A percentile compares a stretch with the other conserved stretches of the same genome.
phyloP scores from a whole-genome alignment of 2,113 vertebrate species.

The Gnathonemus echidnorhynchus region DNA sequence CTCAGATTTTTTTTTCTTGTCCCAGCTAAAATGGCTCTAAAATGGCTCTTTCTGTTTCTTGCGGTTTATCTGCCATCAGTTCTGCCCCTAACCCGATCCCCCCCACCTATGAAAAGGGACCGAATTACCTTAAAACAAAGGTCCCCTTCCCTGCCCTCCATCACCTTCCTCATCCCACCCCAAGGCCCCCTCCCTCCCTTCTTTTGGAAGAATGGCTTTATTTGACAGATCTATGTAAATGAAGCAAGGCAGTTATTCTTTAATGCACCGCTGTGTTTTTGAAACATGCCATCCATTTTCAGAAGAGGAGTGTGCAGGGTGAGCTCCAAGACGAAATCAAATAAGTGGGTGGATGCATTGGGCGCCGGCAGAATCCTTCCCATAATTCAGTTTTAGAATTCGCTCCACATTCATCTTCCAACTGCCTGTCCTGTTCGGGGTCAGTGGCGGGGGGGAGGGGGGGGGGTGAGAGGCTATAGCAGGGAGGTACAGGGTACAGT shows the following conservation, averaged over 20 bases:
- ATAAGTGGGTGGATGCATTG: not conserved
- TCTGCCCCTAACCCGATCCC: not conserved
- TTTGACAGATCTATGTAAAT: constrained; percentile 1
- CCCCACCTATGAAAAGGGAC: not conserved
- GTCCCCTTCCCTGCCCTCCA: not conserved
- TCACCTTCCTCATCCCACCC: not conserved
- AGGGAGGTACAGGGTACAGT: not conserved
- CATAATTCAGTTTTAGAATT: not conserved
- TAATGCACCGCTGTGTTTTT: not conserved
- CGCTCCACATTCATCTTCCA: not conserved
- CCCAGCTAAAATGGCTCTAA: not conserved
- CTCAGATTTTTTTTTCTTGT: not conserved
- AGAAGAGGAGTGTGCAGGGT: not conserved
- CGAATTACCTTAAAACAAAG: not conserved
- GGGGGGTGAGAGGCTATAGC: not conserved
- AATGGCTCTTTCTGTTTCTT: not conserved
- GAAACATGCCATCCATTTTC: not conserved
- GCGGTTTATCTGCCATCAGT: not conserved
- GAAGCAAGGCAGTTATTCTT: not conserved
- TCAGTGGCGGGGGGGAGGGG: not conserved
- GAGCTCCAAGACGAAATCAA: not conserved
- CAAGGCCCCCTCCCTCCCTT: not conserved
- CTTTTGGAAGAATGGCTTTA: not conserved
- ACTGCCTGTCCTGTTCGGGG: not conserved
- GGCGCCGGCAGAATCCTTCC: not conserved